Base-by-base conservation (phyloP, 1,140 invertebrate species). In the Medauroidea extradentata region DNA sequence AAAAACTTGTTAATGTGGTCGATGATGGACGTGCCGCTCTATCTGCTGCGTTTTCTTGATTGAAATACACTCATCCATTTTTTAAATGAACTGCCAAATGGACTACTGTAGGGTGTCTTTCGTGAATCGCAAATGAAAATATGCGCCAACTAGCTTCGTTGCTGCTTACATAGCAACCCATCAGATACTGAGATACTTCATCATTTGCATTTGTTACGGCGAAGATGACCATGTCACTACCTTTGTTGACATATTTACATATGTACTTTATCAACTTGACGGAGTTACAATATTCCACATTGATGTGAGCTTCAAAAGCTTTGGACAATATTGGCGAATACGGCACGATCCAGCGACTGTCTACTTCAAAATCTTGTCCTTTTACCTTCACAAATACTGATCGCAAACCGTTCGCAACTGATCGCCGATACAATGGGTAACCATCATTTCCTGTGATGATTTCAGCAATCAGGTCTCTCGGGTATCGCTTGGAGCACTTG, bases 181-280 rank as follows among this genome's bases (percentile, higher is more conserved):
- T 54, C 27, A 63, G 13, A 48, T 54, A 64, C 5, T 19, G 27
- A 23, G 21, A 19, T 14, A 55, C 43, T 44, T 55, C 34, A 19
- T 43, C 34, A 8, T 43, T 55, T 55, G 55, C 42, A 43, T 52
- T 57, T 52, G 29, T 25, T 19, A 68, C 54, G 52, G 55, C 61
- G 67, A 75, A 72, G 19, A 69, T 64, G 42, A 72, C 73, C 69
- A 69, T 67, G 65, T 76, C 73, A 59, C 65, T 73, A 19, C 71
- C 72, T 70, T 77, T 77, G 43, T 73, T 72, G 50, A 78, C 69
- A 68, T 76, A 78, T 61, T 76, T 78, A 63, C 69, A 70, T 61
- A 70, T 64, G 57, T 72, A 71, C 61, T 72, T 69, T 7, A 69
- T 70, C 2, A 63, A 60, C 48, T 73, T 68, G 2, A 74, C 66